Conservation (phyloP, 1,140 invertebrate genomes). For the Cyclargus thomasi region DNA sequence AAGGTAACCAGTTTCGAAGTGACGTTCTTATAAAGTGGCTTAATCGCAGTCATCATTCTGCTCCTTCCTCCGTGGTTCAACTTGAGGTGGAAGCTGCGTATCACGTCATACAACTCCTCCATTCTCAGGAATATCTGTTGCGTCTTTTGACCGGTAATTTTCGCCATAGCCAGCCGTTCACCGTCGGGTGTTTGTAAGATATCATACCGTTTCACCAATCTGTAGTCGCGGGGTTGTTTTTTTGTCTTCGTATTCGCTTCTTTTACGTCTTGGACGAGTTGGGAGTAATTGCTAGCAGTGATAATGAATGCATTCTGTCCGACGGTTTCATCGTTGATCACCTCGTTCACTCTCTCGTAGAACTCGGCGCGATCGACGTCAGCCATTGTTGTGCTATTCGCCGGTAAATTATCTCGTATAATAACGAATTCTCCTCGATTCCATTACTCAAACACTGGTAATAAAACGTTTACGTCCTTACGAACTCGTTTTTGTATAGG, state of each 20-base stretch:
- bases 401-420: background rate
- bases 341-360: conserved; percentile 33
- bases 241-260: conserved; percentile 28
- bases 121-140: conserved; percentile 35
- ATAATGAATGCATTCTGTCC: conserved; percentile 32
- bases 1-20: conserved; percentile 38
- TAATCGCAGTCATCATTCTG: conserved; percentile 38
- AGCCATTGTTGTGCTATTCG: background rate
- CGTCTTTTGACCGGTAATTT: conserved; percentile 22
- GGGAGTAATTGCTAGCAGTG: conserved; percentile 31
- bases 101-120: conserved; percentile 45
- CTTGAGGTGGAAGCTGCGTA: conserved; percentile 37
- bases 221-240: conserved; percentile 37
- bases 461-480: background rate
- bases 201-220: conserved; percentile 36
- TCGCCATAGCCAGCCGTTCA: conserved; percentile 28
- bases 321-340: conserved; percentile 26
- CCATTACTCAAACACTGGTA: background rate
- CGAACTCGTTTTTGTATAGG: conserved; percentile 16
- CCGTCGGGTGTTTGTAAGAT: conserved; percentile 36
- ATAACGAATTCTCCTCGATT: too few relatives aligned
- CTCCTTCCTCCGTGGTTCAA: conserved; percentile 40
- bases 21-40: conserved; percentile 41
- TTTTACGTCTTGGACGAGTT: conserved; percentile 37
- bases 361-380: conserved; percentile 43